Evolutionary conservation across 1,140 invertebrate genomes (phyloP).

Genomic region (Brachionus angularis): DNA sequence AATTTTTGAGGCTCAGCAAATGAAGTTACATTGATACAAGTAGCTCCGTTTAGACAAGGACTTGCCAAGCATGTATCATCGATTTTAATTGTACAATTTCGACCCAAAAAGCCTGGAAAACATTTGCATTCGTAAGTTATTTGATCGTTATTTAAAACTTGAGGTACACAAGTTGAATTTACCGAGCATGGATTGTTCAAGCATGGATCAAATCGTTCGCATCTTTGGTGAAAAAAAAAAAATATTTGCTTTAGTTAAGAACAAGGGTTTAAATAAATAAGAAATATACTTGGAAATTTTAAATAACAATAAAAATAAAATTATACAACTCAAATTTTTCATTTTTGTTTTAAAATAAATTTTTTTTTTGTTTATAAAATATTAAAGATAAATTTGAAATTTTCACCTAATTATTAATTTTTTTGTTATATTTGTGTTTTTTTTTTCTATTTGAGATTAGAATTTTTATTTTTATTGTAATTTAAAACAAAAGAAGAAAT

Average conservation of each 20-base stretch:
- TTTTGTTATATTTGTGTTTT: no score
- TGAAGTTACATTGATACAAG: slow-evolving; percentile 46
- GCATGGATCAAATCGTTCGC: slow-evolving; percentile 41
- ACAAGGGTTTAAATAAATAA: neutral
- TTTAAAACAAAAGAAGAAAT: no score
- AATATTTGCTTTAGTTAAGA: neutral
- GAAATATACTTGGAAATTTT: neutral
- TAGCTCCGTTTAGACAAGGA: slow-evolving; percentile 54
- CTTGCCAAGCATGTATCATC: slow-evolving; percentile 49
- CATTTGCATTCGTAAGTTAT: slow-evolving; percentile 46
- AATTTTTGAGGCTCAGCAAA: neutral
- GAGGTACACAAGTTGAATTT: slow-evolving; percentile 17
- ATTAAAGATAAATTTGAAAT: no score
- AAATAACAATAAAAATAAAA: no score
- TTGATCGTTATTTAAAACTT: neutral
- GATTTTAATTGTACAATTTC: slow-evolving; percentile 45
- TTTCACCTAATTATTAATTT: no score
- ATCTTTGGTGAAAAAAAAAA: slow-evolving; percentile 30
- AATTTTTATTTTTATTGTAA: no score
- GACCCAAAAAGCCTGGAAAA: slow-evolving; percentile 19
- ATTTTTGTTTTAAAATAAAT: no score
- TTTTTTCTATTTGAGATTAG: no score
- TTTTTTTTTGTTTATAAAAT: no score
- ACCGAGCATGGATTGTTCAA: slow-evolving; percentile 12
- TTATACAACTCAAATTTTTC: no score